These are phyloP conservation scores for Babylonia areolata DNA, from an alignment of 1,140 invertebrate genomes.

Conservation along the genomic window DNA sequence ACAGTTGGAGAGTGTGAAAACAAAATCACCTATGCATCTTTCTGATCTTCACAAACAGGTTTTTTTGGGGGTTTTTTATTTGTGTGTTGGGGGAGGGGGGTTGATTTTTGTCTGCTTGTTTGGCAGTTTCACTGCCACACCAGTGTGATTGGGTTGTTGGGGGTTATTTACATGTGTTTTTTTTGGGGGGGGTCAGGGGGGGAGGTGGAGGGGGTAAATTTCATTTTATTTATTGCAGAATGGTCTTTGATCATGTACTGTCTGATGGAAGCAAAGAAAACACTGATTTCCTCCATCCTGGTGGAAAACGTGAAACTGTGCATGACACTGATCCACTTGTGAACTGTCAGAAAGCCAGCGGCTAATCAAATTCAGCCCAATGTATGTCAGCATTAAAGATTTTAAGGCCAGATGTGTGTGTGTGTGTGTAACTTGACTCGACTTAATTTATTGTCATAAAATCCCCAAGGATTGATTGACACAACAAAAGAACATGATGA, in stretches of 20 bases:
- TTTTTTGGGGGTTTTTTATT: not conserved
- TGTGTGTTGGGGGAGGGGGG: not conserved
- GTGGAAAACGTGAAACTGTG: not conserved
- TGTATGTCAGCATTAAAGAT: not conserved
- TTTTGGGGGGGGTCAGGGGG: too few relatives aligned
- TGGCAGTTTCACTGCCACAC: not conserved
- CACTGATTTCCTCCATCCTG: not conserved
- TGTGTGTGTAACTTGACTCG: too few relatives aligned
- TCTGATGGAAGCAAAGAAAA: not conserved
- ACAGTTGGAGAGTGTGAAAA: not conserved
- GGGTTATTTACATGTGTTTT: too few relatives aligned
- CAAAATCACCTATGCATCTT: constrained; percentile 15
- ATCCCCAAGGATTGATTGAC: too few relatives aligned
- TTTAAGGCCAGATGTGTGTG: not conserved
- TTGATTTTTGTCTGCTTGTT: too few relatives aligned
- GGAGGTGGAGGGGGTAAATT: too few relatives aligned
- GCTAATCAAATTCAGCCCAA: not conserved
- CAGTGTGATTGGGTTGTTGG: not conserved
- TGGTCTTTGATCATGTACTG: not conserved
- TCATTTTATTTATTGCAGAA: not conserved
- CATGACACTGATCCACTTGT: not conserved
- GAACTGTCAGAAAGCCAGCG: not conserved
- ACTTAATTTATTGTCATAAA: too few relatives aligned
- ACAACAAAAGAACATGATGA: too few relatives aligned
- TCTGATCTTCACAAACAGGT: too few relatives aligned